phyloP scores from a whole-genome alignment of 2,888 invertebrate genomes.

The Liodrosophila aerea region DNA sequence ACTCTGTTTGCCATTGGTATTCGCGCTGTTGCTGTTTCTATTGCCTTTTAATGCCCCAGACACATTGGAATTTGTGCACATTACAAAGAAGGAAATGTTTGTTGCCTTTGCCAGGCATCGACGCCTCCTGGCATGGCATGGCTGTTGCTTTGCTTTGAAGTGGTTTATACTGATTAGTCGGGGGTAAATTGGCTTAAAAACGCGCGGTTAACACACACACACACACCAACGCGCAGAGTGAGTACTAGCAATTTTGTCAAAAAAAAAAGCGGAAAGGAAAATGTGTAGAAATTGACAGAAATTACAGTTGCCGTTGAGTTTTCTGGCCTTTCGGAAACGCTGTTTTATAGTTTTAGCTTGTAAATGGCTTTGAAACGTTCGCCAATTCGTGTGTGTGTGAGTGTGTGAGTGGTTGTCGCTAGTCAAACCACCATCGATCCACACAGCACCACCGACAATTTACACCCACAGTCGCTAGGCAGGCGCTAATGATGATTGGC shows the following conservation, averaged over 20 bases:
- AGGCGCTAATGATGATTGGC: conserved; percentile 74
- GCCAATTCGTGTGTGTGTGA: conserved; percentile 26
- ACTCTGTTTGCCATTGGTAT: neutral
- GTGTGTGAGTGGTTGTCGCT: conserved; percentile 26
- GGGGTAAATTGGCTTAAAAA: conserved; percentile 65
- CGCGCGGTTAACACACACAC: conserved; percentile 47
- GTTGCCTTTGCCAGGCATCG: neutral
- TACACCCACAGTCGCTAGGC: conserved; percentile 20
- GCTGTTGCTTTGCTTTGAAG: conserved; percentile 69
- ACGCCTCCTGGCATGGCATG: conserved; percentile 15
- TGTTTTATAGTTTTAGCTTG: conserved; percentile 70
- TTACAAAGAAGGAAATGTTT: conserved; percentile 62
- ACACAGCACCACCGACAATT: conserved; percentile 12
- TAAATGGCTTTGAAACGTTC: conserved; percentile 53
- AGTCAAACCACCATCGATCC: conserved; percentile 41
- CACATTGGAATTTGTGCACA: conserved; percentile 65
- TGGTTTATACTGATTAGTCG: conserved; percentile 76
- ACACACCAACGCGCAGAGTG: neutral
- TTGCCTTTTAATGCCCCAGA: conserved; percentile 49
- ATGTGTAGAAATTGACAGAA: conserved; percentile 15
- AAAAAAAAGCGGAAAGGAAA: conserved; percentile 2
- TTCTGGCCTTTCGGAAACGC: conserved; percentile 17
- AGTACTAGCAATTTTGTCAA: conserved; percentile 8
- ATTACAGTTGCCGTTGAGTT: conserved; percentile 23
- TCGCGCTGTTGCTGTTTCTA: conserved; percentile 13